Evolutionary conservation across 2,113 vertebrate genomes (phyloP).

Genomic region (Indicator maculatus): DNA sequence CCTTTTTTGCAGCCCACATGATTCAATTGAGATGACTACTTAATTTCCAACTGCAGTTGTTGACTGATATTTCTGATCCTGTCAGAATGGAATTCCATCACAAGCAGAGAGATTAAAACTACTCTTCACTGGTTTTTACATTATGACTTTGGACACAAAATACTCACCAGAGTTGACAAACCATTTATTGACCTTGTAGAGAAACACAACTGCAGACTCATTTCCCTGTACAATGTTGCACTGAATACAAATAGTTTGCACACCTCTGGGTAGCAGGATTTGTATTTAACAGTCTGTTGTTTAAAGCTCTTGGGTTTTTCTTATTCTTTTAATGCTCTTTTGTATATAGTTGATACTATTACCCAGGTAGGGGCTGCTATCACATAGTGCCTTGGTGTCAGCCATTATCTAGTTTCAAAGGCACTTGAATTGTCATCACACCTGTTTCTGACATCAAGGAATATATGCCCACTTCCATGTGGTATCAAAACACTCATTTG

Average conservation of each 20-base stretch:
- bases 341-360: not conserved
- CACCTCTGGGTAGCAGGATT: slow-evolving; percentile 31
- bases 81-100: not conserved
- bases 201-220: not conserved
- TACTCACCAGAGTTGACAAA: slow-evolving; percentile 42
- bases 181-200: not conserved
- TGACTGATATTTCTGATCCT: slow-evolving; percentile 3
- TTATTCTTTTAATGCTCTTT: not conserved
- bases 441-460: not conserved
- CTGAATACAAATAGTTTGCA: slow-evolving; percentile 49
- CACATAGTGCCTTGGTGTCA: slow-evolving; percentile 39
- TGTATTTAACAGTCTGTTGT: slow-evolving; percentile 10
- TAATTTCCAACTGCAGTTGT: not conserved
- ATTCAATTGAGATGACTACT: not conserved
- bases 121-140: not conserved
- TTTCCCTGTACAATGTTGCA: slow-evolving; percentile 10
- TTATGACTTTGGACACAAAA: not conserved
- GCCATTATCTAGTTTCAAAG: not conserved
- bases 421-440: not conserved
- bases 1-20: not conserved
- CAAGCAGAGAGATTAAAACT: not conserved
- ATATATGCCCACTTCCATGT: not conserved
- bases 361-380: not conserved
- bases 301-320: slow-evolving; percentile 3
- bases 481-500: not conserved